Evolutionary conservation across 2,113 vertebrate genomes (phyloP), one percentile per base, ranked within the genome.

Genomic region (Zingel zingel): DNA sequence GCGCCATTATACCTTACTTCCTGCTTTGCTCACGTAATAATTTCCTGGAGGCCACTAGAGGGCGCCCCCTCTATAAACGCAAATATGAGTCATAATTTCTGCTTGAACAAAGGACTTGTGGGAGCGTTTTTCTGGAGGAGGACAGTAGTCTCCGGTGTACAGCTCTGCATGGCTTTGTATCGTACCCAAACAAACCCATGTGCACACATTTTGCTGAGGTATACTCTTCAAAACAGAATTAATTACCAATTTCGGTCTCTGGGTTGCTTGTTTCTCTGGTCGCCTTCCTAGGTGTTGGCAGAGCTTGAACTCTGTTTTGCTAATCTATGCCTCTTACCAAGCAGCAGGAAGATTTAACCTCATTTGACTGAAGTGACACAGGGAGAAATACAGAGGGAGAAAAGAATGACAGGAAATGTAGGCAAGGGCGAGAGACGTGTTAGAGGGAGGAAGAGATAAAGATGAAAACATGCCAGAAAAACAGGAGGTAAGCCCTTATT

Each of bases 401-500:
- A 45, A 25, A 27, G 66, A 58, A 43, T 15, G 45, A 69, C 54
- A 68, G 25, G 3, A 67, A 48, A 61, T 43, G 54, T 51, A 59
- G 62, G 36, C 48, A 54, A 51, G 75, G 45, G 53, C 67, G 51
- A 82, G 43, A 16, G 54, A 79, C 51, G 62, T 53, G 51, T 81
- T 73, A 36, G 30, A 56, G 33, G 62, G 47, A 71, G 64, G 73
- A 74, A 57, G 65, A 68, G 81, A 81, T 68, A 81, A 48, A 73
- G 59, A 67, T 36, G 51, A 54, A 72, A 16, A 1, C 25, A 75
- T 59, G 62, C 18, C 1, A 12, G 79, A 43, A 47, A 82, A 77
- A 79, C 59, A 62, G 79, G 70, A 80, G 84, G 67, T 87, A 83
- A 89, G 83, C 67, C 74, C 81, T 88, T 57, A 86, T 89, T 84